Percentiles rank a stretch among this genome's conserved stretches.
phyloP scores from a whole-genome alignment of 2,888 invertebrate species.

The Lucinisca nassula region DNA sequence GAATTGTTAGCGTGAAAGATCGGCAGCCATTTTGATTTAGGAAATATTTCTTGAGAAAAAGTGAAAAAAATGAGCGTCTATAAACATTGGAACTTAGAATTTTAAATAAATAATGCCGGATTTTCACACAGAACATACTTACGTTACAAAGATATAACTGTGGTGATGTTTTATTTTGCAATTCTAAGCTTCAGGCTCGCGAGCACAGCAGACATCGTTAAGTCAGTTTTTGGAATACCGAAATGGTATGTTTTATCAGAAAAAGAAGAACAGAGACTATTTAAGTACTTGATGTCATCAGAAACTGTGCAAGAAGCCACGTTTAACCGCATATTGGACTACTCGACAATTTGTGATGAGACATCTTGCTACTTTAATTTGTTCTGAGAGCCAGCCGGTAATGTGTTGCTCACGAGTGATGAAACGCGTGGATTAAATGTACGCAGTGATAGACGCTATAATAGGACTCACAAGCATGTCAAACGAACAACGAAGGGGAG shows the following conservation, averaged over 20 bases:
- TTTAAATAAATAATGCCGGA: no score
- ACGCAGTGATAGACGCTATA: neutral
- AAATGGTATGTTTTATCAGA: neutral
- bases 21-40: no score
- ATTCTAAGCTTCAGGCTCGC: neutral
- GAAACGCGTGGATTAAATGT: neutral
- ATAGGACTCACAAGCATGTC: neutral
- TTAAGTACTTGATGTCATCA: neutral
- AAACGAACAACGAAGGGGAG: neutral
- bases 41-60: no score
- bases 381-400: neutral
- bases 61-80: no score
- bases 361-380: neutral
- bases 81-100: no score
- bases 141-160: no score
- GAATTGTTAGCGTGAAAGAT: no score
- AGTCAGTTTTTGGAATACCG: neutral
- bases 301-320: neutral
- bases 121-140: no score
- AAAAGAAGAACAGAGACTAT: neutral
- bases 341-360: neutral
- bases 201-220: neutral
- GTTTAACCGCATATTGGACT: neutral
- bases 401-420: neutral
- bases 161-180: neutral